Evolutionary conservation across 1,140 invertebrate species (phyloP).

Genomic region (Reticulitermes speratus): DNA sequence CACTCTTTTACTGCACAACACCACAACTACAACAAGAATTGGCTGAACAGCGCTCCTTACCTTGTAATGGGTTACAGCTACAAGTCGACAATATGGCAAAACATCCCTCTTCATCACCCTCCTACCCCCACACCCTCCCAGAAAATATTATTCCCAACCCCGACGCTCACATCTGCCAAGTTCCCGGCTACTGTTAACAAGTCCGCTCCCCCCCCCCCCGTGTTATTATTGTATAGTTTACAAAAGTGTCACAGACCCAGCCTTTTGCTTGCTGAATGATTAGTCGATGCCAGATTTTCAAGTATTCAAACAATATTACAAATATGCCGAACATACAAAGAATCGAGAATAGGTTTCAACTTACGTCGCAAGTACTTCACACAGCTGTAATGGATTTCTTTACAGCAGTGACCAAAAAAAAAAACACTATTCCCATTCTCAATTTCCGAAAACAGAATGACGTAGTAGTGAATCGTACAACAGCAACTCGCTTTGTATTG

Average conservation of each 20-base stretch:
- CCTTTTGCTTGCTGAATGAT: not conserved
- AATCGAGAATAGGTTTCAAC: not conserved
- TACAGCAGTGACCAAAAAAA: not conserved
- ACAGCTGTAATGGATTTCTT: not conserved
- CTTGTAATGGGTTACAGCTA: slow-evolving; percentile 15
- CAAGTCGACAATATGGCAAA: slow-evolving; percentile 11
- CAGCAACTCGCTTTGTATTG: not conserved
- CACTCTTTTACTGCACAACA: slow-evolving; percentile 1
- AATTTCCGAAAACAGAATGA: not conserved
- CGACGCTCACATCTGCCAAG: not conserved
- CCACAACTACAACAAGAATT: slow-evolving; percentile 15
- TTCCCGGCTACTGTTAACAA: not conserved
- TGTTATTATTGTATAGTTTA: not conserved
- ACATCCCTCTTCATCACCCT: slow-evolving; percentile 6
- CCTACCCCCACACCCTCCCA: not conserved
- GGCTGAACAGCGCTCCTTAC: not conserved
- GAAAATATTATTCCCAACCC: slow-evolving; percentile 12
- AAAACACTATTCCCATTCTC: not conserved
- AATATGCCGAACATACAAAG: not conserved
- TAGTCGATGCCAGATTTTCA: not conserved
- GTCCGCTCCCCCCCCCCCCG: not conserved
- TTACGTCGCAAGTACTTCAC: not conserved
- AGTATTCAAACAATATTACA: slow-evolving; percentile 15
- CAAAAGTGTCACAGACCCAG: not conserved
- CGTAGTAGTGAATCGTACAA: not conserved